Evolutionary conservation across 2,888 invertebrate species (phyloP).

Genomic region (Parnassius orleans): DNA sequence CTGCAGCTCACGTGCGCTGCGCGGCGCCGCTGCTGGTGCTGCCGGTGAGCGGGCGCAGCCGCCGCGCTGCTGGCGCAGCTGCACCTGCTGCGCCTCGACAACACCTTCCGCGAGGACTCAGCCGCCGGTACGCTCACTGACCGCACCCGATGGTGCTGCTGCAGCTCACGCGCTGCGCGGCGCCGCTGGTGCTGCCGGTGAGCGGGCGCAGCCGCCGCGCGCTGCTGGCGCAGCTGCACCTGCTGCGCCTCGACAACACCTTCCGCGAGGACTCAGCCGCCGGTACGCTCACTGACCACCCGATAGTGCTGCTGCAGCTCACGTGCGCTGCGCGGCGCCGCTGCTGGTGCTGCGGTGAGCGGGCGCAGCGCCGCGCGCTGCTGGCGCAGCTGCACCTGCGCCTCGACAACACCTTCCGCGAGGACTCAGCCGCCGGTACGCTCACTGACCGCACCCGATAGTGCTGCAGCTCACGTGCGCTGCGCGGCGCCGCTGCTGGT

Average conservation of each 20-base stretch:
- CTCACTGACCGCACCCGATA: conserved; percentile 80
- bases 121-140: conserved; percentile 75
- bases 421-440: conserved; percentile 37
- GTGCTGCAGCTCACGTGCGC: conserved; percentile 83
- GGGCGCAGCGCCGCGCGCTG: conserved; percentile 86
- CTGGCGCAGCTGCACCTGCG: conserved; percentile 89
- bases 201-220: conserved; percentile 87
- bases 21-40: conserved; percentile 92
- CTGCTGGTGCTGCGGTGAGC: conserved; percentile 92
- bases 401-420: conserved; percentile 88
- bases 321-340: conserved; percentile 61
- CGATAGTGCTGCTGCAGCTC: conserved; percentile 1
- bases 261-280: conserved; percentile 81
- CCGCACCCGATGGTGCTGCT: conserved; percentile 47
- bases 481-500: too few relatives aligned
- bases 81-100: conserved; percentile 88
- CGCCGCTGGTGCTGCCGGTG: conserved; percentile 93
- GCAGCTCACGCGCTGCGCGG: conserved; percentile 44
- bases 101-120: conserved; percentile 84
- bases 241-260: conserved; percentile 87
- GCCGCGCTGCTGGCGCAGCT: conserved; percentile 90
- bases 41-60: conserved; percentile 90
- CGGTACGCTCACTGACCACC: conserved; percentile 49
- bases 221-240: conserved; percentile 89
- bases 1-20: conserved; percentile 57